Conservation (phyloP, 2,797 vertebrate genomes). For the Botia kubotai region DNA sequence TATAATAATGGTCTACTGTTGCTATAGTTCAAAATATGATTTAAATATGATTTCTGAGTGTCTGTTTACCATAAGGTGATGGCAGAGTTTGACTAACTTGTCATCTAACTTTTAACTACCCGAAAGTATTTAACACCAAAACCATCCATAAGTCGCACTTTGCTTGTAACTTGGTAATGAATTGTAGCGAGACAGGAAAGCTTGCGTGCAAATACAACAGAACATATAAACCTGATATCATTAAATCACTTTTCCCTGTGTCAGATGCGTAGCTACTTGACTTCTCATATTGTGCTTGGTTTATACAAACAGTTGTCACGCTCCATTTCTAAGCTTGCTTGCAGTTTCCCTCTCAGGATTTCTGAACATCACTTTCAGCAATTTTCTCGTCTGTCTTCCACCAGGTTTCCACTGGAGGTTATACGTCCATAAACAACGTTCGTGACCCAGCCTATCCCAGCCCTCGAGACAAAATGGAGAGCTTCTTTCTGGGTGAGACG, state of each 20-base stretch:
- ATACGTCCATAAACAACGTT: slow-evolving; percentile 93
- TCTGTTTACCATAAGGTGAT: not conserved
- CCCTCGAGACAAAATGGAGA: slow-evolving; percentile 97
- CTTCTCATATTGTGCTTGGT: slow-evolving; percentile 25
- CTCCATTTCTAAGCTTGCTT: slow-evolving; percentile 11
- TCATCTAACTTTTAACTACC: not conserved
- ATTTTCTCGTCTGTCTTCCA: not conserved
- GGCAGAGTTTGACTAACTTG: no score
- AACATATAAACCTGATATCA: not conserved
- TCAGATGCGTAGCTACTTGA: slow-evolving; percentile 9
- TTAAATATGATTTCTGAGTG: not conserved
- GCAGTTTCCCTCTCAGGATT: not conserved
- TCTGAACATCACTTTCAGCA: not conserved
- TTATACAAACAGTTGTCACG: slow-evolving; percentile 5
- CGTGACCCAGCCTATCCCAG: slow-evolving; percentile 83
- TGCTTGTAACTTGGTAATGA: not conserved
- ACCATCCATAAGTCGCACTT: not conserved
- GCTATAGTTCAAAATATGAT: slow-evolving; percentile 3
- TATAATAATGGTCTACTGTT: not conserved
- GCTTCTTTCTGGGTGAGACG: slow-evolving; percentile 95
- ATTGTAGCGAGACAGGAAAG: not conserved
- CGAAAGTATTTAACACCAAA: not conserved
- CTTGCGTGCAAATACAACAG: not conserved
- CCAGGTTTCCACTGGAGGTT: slow-evolving; percentile 89
- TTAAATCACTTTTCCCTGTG: not conserved